Percentiles rank a stretch among this genome's conserved stretches.
phyloP scores from a whole-genome alignment of 1,140 invertebrate genomes.

The Zaprionus nigranus region DNA sequence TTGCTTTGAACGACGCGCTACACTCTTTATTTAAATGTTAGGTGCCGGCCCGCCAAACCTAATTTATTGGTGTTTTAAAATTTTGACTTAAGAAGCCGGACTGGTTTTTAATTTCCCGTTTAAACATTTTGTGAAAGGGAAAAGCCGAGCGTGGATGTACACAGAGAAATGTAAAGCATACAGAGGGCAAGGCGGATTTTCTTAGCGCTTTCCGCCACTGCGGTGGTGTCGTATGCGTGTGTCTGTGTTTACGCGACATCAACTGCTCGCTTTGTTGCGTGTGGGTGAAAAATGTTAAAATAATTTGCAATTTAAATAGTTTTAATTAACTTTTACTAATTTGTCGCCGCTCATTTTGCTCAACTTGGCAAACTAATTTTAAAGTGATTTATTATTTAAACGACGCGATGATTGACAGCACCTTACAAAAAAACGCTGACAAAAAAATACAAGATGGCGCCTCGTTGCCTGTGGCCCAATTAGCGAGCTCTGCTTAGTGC shows the following conservation, averaged over 20 bases:
- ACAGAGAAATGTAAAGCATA: neutral
- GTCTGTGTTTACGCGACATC: conserved; percentile 10
- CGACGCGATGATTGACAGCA: conserved; percentile 72
- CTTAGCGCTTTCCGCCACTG: conserved; percentile 36
- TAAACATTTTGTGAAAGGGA: conserved; percentile 64
- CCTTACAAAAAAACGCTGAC: conserved; percentile 25
- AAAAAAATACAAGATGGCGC: conserved; percentile 10
- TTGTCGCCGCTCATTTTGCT: conserved; percentile 72
- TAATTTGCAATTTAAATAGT: conserved; percentile 83
- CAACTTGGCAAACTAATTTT: conserved; percentile 83
- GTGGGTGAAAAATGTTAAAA: conserved; percentile 68
- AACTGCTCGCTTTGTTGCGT: conserved; percentile 8
- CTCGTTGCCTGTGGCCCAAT: conserved; percentile 61
- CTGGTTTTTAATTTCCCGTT: conserved; percentile 77
- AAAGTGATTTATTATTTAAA: conserved; percentile 83
- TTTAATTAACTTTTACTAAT: conserved; percentile 83
- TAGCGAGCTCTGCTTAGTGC: conserved; percentile 52
- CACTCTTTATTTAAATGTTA: no score
- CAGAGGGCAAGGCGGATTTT: conserved; percentile 27
- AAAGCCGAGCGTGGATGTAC: conserved; percentile 33
- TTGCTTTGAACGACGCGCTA: conserved; percentile 33
- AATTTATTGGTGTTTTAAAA: no score
- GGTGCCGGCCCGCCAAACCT: no score
- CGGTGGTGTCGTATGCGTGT: conserved; percentile 35
- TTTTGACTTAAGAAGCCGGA: no score